Conservation (phyloP, 1,140 invertebrate genomes). For the Papilio aristodemus region DNA sequence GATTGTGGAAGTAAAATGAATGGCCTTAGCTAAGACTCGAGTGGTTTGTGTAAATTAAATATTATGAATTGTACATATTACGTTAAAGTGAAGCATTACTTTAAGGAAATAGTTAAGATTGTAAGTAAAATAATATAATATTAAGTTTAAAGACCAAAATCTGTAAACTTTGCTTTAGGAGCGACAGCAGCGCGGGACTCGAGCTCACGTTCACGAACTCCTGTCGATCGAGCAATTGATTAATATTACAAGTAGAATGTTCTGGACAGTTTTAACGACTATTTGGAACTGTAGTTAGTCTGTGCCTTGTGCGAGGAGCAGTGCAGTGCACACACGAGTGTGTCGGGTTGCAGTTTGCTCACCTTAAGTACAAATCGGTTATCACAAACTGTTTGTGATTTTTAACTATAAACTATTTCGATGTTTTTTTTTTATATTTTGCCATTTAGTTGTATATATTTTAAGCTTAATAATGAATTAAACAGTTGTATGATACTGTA, state of each 20-base stretch:
- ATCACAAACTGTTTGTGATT: constrained; percentile 57
- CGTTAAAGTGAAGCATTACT: neutral
- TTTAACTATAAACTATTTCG: constrained; percentile 43
- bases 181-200: no score
- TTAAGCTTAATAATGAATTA: constrained; percentile 5
- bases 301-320: no score
- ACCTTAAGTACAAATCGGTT: constrained; percentile 69
- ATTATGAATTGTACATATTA: neutral
- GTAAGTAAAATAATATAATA: neutral
- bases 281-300: neutral
- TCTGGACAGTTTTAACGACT: neutral
- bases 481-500: neutral
- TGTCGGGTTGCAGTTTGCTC: constrained; percentile 40
- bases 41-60: neutral
- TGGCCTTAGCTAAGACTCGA: neutral
- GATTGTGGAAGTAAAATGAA: neutral
- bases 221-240: no score
- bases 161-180: no score
- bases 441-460: constrained; percentile 38
- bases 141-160: neutral
- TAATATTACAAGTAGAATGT: no score
- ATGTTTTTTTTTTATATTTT: constrained; percentile 42
- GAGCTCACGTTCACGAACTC: no score
- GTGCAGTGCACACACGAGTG: neutral
- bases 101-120: neutral